phyloP scores from a whole-genome alignment of 1,140 invertebrate species.

The Planococcus citri region DNA sequence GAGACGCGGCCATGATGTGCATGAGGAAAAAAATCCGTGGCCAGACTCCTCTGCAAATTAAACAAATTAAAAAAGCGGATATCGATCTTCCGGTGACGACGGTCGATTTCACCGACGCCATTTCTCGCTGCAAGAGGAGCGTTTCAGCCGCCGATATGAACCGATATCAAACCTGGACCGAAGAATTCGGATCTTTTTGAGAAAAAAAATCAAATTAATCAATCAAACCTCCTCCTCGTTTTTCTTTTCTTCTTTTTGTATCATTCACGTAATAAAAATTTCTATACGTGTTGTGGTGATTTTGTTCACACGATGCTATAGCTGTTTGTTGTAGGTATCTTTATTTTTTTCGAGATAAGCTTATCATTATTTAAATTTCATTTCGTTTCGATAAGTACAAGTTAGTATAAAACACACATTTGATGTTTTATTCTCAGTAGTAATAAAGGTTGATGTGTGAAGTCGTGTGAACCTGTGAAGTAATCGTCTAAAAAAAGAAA shows the following conservation, averaged over 20 bases:
- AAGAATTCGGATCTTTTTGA: slow-evolving; percentile 30
- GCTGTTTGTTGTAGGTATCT: no score
- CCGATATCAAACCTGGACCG: slow-evolving; percentile 33
- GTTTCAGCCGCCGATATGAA: slow-evolving; percentile 44
- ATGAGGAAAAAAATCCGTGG: slow-evolving; percentile 49
- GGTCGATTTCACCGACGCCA: slow-evolving; percentile 46
- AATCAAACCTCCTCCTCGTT: no score
- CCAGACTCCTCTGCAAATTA: slow-evolving; percentile 46
- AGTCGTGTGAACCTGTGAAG: no score
- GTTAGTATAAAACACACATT: no score
- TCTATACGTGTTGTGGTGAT: neutral
- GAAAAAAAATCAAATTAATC: neutral
- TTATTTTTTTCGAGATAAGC: no score
- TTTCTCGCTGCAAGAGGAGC: slow-evolving; percentile 44
- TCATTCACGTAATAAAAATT: neutral
- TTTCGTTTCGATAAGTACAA: no score
- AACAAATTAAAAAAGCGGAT: slow-evolving; percentile 47
- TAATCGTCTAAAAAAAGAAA: no score
- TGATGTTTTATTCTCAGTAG: no score
- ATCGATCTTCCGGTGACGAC: slow-evolving; percentile 45
- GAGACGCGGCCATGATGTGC: slow-evolving; percentile 57
- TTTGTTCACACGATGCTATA: neutral
- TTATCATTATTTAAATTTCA: no score
- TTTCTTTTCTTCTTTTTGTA: slow-evolving; percentile 13
- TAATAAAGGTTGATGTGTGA: no score